Conservation (phyloP, 2,888 invertebrate genomes). For the Abrostola tripartita region DNA sequence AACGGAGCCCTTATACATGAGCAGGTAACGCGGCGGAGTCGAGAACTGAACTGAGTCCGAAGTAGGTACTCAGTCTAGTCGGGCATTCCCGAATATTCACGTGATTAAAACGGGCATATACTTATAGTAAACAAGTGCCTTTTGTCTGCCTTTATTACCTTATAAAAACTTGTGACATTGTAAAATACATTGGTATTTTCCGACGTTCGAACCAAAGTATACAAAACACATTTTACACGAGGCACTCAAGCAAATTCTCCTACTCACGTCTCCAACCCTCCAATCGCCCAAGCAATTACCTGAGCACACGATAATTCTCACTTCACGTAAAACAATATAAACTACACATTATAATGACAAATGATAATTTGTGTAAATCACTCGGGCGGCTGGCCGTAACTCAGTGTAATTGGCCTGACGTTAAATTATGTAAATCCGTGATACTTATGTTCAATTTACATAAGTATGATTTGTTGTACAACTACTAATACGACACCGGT, state of each 20-base stretch:
- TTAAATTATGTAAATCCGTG: constrained; percentile 65
- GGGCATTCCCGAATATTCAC: too few species aligned
- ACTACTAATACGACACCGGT: constrained; percentile 38
- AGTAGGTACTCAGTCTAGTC: too few species aligned
- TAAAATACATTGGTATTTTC: too few species aligned
- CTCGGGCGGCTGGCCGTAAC: constrained; percentile 38
- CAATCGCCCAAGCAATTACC: constrained; percentile 10
- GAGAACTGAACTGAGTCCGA: too few species aligned
- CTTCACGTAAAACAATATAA: constrained; percentile 32
- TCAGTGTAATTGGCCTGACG: constrained; percentile 56
- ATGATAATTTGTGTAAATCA: constrained; percentile 55
- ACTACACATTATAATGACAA: constrained; percentile 26
- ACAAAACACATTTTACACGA: too few species aligned
- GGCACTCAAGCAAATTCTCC: neutral
- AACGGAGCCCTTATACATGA: too few species aligned
- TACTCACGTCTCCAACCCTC: neutral
- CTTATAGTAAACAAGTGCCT: too few species aligned
- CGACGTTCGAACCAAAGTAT: too few species aligned
- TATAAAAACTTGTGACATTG: too few species aligned
- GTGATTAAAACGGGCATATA: too few species aligned
- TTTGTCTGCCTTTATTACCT: too few species aligned
- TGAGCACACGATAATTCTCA: constrained; percentile 26
- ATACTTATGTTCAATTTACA: constrained; percentile 58
- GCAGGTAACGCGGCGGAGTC: too few species aligned
- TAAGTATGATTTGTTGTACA: constrained; percentile 62